A percentile compares a stretch with the other conserved stretches of the same genome.
phyloP scores from a whole-genome alignment of 2,888 invertebrate species.

The Tanypteryx hageni region DNA sequence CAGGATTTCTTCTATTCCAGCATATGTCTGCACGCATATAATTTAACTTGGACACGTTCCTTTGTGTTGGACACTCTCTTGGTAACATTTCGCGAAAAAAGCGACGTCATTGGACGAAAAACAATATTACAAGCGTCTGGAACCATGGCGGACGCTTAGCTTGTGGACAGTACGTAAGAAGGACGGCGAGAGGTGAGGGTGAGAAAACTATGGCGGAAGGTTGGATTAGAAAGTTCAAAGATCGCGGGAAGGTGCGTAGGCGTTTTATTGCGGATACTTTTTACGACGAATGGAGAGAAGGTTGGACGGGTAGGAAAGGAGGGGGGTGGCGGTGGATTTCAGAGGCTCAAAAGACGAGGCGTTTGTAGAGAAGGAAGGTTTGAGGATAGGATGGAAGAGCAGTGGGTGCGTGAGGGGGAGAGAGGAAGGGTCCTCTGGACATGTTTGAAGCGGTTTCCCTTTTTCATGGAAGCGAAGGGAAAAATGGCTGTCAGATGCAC shows the following conservation, averaged over 20 bases:
- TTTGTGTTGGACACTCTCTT: too few relatives aligned
- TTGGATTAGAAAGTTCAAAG: conserved; percentile 4
- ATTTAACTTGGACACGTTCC: too few relatives aligned
- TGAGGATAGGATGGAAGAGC: not conserved
- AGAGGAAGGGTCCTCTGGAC: not conserved
- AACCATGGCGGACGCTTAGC: too few relatives aligned
- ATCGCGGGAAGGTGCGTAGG: not conserved
- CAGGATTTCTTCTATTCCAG: too few relatives aligned
- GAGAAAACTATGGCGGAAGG: not conserved
- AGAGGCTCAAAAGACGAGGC: not conserved
- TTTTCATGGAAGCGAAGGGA: not conserved
- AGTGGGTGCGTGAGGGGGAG: not conserved
- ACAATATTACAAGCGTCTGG: too few relatives aligned
- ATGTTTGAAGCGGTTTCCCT: not conserved
- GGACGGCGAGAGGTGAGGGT: too few relatives aligned
- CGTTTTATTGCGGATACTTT: not conserved
- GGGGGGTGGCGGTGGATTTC: not conserved
- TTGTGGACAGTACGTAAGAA: too few relatives aligned
- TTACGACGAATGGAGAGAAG: not conserved
- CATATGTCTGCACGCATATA: too few relatives aligned
- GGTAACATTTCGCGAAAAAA: too few relatives aligned
- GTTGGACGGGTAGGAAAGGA: not conserved
- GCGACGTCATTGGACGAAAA: too few relatives aligned
- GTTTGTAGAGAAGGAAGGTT: not conserved
- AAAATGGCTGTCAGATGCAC: conserved; percentile 44